phyloP scores from a whole-genome alignment of 2,888 invertebrate species.

The Zhuqinia jingwanae region DNA sequence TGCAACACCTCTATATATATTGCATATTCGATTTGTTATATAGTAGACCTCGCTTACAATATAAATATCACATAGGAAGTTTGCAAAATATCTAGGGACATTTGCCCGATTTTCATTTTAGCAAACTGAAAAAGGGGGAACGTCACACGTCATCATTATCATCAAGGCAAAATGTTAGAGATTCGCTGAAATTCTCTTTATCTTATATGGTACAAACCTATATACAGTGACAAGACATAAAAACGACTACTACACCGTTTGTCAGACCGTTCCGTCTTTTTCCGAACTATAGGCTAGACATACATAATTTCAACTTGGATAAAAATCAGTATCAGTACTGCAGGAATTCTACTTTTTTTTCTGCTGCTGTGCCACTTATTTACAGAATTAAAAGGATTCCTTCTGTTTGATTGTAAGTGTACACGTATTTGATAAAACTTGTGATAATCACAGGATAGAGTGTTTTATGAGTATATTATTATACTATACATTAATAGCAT shows the following conservation, averaged over 20 bases:
- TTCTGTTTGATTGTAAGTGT: slow-evolving; percentile 14
- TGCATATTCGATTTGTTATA: too few relatives aligned
- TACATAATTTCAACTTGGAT: too few relatives aligned
- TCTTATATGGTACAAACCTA: neutral
- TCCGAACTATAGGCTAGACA: too few relatives aligned
- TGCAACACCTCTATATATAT: too few relatives aligned
- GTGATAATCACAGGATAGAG: slow-evolving; percentile 7
- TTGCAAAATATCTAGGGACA: slow-evolving; percentile 20
- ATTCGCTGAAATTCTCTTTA: neutral
- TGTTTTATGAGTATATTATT: neutral
- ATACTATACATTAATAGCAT: too few relatives aligned
- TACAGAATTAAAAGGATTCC: slow-evolving; percentile 6
- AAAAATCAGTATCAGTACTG: too few relatives aligned
- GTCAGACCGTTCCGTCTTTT: too few relatives aligned
- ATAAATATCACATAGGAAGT: too few relatives aligned
- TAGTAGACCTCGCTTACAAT: too few relatives aligned
- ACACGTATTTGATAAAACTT: slow-evolving; percentile 12
- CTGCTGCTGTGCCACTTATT: neutral
- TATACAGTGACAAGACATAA: neutral
- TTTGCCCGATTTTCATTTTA: slow-evolving; percentile 30
- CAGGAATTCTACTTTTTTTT: too few relatives aligned
- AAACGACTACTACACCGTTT: neutral
- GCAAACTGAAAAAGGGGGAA: slow-evolving; percentile 1
- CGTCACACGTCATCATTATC: neutral
- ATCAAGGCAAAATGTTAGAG: neutral